These are phyloP conservation scores for Coracias cyanogaster DNA, from an alignment of 2,797 vertebrate genomes.

Conservation along the genomic window DNA sequence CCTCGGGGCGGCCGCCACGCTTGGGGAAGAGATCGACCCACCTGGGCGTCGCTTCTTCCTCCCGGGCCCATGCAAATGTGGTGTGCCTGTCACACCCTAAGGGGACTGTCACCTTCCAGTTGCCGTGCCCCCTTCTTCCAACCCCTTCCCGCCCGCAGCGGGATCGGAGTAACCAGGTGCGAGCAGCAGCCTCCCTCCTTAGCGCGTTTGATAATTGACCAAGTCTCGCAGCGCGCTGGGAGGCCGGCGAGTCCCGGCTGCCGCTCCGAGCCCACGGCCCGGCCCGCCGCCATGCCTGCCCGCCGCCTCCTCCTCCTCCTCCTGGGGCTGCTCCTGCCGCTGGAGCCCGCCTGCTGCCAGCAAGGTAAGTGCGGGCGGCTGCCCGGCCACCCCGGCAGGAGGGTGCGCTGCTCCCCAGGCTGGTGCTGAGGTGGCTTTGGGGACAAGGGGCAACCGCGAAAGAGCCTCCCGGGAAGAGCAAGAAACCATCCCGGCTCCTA, in stretches of 20 bases:
- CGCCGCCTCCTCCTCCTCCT: not conserved
- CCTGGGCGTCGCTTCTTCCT: rapidly evolving
- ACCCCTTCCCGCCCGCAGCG: not conserved
- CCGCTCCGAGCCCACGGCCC: not conserved
- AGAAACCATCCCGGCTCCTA: not conserved
- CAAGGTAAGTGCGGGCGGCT: conserved; percentile 75
- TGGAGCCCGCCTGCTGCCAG: conserved; percentile 78
- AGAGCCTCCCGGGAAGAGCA: not conserved
- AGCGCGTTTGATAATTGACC: conserved; percentile 68
- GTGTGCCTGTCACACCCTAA: not conserved
- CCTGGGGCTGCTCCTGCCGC: conserved; percentile 65
- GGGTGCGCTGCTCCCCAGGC: rapidly evolving
- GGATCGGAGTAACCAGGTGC: conserved; percentile 44
- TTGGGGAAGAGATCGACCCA: not conserved
- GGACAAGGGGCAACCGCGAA: rapidly evolving
- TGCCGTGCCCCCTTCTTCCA: conserved; percentile 3
- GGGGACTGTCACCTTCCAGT: conserved; percentile 2
- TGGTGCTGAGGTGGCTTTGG: not conserved
- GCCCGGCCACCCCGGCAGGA: not conserved
- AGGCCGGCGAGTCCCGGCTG: not conserved
- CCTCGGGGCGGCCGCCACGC: rapidly evolving
- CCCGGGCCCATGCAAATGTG: not conserved
- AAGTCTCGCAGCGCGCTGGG: conserved; percentile 34
- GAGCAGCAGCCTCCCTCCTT: conserved; percentile 27
- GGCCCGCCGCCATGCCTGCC: conserved; percentile 51